Evolutionary conservation across 2,797 vertebrate genomes (phyloP).

Genomic region (Toxotes lorentzi): DNA sequence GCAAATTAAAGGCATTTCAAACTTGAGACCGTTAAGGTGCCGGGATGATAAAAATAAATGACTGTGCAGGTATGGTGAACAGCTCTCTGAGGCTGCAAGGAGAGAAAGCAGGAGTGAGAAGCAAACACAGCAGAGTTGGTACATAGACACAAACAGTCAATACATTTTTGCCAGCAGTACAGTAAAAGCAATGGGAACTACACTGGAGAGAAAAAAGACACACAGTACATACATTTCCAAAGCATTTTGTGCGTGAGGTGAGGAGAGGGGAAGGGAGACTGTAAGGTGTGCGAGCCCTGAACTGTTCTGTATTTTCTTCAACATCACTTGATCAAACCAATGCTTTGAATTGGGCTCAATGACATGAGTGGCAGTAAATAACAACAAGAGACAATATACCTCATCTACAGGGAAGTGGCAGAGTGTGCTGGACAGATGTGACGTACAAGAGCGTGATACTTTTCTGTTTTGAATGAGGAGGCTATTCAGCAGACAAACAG

Average conservation of each 20-base stretch:
- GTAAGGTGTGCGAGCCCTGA: neutral
- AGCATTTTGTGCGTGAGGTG: neutral
- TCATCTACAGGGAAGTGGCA: neutral
- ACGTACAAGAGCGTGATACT: neutral
- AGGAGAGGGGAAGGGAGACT: conserved; percentile 5
- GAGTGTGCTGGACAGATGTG: neutral
- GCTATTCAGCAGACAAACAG: neutral
- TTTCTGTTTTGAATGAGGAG: neutral
- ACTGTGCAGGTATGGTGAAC: conserved; percentile 35
- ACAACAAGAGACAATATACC: neutral
- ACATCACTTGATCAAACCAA: neutral
- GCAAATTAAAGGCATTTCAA: conserved; percentile 28
- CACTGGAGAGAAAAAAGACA: conserved; percentile 38
- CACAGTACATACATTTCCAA: conserved; percentile 24
- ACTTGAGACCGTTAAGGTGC: conserved; percentile 12
- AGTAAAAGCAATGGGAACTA: conserved; percentile 50
- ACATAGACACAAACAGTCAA: conserved; percentile 43
- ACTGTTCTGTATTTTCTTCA: neutral
- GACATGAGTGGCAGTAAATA: neutral
- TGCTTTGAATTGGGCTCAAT: neutral
- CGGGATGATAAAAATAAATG: conserved; percentile 34
- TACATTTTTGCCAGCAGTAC: conserved; percentile 52
- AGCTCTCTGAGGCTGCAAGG: conserved; percentile 58
- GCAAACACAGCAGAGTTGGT: conserved; percentile 62
- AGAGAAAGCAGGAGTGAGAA: conserved; percentile 74